Conservation (phyloP, 2,888 invertebrate species). For the Andrena dorsata region DNA sequence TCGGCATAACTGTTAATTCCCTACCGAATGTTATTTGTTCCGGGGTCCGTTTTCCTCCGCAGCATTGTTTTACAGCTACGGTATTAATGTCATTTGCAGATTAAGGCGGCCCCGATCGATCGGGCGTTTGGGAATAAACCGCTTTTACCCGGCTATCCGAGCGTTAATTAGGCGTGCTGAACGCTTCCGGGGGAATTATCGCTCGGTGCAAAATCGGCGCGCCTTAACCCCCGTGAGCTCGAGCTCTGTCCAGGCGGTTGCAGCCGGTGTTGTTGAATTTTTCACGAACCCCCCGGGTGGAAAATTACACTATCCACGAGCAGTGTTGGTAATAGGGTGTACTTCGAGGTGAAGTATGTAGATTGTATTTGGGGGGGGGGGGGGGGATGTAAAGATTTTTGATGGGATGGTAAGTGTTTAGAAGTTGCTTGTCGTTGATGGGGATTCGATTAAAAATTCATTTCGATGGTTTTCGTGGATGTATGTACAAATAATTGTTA, state of each 20-base stretch:
- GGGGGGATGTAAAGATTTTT: neutral
- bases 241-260: neutral
- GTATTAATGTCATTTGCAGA: conserved; percentile 58
- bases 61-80: conserved; percentile 51
- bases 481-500: no score
- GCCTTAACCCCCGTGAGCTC: conserved; percentile 5
- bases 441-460: no score
- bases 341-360: neutral
- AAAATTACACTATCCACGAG: neutral
- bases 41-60: conserved; percentile 12
- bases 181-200: conserved; percentile 21
- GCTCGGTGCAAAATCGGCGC: conserved; percentile 10
- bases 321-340: neutral
- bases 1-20: conserved; percentile 63
- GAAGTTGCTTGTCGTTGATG: no score
- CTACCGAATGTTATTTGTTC: conserved; percentile 56
- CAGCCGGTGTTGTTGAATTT: conserved; percentile 1
- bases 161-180: conserved; percentile 26
- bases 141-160: conserved; percentile 24
- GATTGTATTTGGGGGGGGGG: neutral
- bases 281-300: neutral
- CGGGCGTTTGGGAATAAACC: conserved; percentile 49
- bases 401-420: neutral
- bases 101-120: conserved; percentile 45
- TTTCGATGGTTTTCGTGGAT: no score